Conservation (phyloP, 2,797 vertebrate species). For the Sternarchorhynchus goeldii region DNA sequence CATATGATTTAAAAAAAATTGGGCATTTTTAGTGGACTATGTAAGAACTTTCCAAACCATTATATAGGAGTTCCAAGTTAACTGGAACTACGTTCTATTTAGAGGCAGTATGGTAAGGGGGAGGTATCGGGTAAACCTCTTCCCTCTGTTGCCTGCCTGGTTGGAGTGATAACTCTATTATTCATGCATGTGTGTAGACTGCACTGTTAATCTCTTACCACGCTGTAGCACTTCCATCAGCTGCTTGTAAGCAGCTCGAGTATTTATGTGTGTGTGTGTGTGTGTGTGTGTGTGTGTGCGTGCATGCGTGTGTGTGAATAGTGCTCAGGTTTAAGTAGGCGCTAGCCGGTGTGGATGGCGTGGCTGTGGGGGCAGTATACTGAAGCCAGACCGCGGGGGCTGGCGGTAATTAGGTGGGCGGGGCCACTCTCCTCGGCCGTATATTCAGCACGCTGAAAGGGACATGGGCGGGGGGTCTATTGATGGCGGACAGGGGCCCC, state of each 20-base stretch:
- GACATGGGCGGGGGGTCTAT: conserved; percentile 82
- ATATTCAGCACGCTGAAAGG: conserved; percentile 91
- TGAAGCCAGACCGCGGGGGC: conserved; percentile 61
- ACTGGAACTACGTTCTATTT: conserved; percentile 38
- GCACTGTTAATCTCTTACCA: conserved; percentile 73
- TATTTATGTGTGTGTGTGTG: conserved; percentile 18
- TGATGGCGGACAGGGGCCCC: conserved; percentile 88
- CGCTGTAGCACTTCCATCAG: conserved; percentile 49
- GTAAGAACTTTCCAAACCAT: conserved; percentile 47
- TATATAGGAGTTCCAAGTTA: neutral
- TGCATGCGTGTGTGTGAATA: conserved; percentile 18
- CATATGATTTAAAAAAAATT: neutral
- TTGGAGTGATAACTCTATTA: conserved; percentile 77
- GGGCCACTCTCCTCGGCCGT: conserved; percentile 80
- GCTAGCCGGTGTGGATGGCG: conserved; percentile 41
- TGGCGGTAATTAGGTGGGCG: conserved; percentile 79
- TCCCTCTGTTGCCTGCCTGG: conserved; percentile 70
- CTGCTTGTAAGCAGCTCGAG: conserved; percentile 33
- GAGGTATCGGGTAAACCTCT: conserved; percentile 65
- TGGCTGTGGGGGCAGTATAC: conserved; percentile 56
- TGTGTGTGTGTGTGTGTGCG: conserved; percentile 23
- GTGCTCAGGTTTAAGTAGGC: conserved; percentile 35
- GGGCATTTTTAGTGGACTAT: conserved; percentile 38
- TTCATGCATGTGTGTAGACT: conserved; percentile 80
- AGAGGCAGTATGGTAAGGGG: conserved; percentile 57